Evolutionary conservation across 64 coral and sea anemone species (phyloP).

Genomic region (Pocillopora damicornis): DNA sequence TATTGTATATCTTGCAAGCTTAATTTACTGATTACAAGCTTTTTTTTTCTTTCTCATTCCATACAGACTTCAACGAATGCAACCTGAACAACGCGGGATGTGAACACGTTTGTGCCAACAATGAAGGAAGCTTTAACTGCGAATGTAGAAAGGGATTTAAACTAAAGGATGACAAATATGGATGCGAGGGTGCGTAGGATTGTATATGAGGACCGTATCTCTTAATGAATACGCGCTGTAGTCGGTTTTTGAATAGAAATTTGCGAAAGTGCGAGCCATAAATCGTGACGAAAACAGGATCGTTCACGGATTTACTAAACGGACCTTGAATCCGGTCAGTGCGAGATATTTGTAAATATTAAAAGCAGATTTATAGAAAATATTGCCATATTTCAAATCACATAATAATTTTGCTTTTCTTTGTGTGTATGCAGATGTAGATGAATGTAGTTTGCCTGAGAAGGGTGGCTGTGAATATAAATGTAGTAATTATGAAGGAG

Average conservation of each 20-base stretch:
- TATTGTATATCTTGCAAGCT: no score
- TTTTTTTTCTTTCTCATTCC: not conserved
- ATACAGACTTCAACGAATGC: conserved; percentile 92
- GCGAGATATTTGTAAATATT: no score
- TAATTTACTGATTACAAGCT: not conserved
- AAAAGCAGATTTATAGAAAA: no score
- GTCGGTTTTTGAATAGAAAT: no score
- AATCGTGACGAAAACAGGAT: no score
- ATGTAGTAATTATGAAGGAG: conserved; percentile 82
- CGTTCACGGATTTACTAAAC: no score
- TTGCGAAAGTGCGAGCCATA: no score
- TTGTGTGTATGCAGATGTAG: conserved; percentile 45
- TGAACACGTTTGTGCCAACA: conserved; percentile 92
- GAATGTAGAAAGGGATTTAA: conserved; percentile 81
- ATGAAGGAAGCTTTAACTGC: conserved; percentile 78
- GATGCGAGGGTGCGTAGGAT: conserved; percentile 65
- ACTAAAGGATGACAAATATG: conserved; percentile 50
- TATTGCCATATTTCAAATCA: not conserved
- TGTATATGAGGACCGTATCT: not conserved
- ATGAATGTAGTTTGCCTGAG: conserved; percentile 58
- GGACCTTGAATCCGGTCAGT: no score
- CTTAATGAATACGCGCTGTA: no score
- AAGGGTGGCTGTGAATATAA: conserved; percentile 78
- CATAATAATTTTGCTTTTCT: not conserved
- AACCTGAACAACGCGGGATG: conserved; percentile 80